A percentile compares a stretch with the other conserved stretches of the same genome.
phyloP scores from a whole-genome alignment of 1,140 invertebrate genomes.

The Bombus difficillimus region DNA sequence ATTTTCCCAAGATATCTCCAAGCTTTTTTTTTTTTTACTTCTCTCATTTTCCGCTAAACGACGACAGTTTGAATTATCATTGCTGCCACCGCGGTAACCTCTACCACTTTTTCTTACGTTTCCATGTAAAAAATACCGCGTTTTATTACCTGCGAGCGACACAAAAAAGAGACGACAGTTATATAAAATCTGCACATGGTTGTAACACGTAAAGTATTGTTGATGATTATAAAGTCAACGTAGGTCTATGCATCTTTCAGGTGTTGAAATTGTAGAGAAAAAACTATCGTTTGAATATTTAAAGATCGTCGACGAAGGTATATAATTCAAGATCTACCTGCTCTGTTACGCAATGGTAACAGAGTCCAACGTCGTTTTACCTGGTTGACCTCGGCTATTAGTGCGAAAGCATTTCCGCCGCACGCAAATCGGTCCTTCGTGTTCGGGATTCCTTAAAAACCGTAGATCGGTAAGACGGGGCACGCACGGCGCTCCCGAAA shows the following conservation, averaged over 20 bases:
- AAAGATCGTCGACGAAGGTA: background rate
- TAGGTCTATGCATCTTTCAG: too few relatives aligned
- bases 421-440: background rate
- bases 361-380: background rate
- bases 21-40: background rate
- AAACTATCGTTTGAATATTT: background rate
- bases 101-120: too few relatives aligned
- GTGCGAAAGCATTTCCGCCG: background rate
- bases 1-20: background rate
- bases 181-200: too few relatives aligned
- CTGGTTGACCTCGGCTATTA: constrained; percentile 29
- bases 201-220: too few relatives aligned
- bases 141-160: too few relatives aligned
- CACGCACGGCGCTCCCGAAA: constrained; percentile 19
- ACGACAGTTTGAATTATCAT: background rate
- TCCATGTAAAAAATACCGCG: too few relatives aligned
- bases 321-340: background rate
- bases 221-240: too few relatives aligned
- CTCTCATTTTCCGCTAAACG: background rate
- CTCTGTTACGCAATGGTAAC: background rate
- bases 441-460: constrained; percentile 43
- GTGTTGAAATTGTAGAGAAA: background rate
- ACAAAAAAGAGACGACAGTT: too few relatives aligned
- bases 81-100: too few relatives aligned
- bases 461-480: background rate